Base-by-base conservation (phyloP, 1,140 invertebrate genomes). In the Ostrea edulis region DNA sequence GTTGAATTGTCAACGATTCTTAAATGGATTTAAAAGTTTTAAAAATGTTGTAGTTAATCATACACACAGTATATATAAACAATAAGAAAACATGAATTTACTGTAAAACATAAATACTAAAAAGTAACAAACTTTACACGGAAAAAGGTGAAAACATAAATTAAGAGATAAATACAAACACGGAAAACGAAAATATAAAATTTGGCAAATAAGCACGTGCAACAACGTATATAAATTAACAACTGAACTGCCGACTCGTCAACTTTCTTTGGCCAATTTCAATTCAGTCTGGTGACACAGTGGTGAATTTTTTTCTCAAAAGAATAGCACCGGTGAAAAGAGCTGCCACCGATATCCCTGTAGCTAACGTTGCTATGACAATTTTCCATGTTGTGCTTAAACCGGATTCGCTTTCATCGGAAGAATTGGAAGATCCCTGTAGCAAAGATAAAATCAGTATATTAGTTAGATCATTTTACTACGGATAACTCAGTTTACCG, bases 201-300 rank as follows among this genome's bases (percentile, higher is more conserved):
- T 62, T 62, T 62, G 55, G 14, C 55, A 17, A 62, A 20, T 44
- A 62, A 17, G 55, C 17, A 62, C 35, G 35, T 62, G 17, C 55
- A 62, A 62, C 17, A 62, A n/a, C n/a, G 14, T n/a, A 62, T 20
- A 62, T 7, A 4, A 1, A 20, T 62, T 62, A n/a, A 62, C 55
- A 62, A 62, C n/a, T 62, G 20, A 62, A 62, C n/a, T 17, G 55
- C 17, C 17, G 20, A 17, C 14, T 3, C 54, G 9, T 12, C 9
- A 17, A 8, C 14, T 55, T 54, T 58, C 20, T 55, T 58, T 17
- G 14, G 14, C 14, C 14, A 52, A n/a, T n/a, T 82, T 29, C 8
- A 12, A 52, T 58, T 85, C 53, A 85, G 2, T 85, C 54, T 25
- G 83, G 83, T 9, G 83, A 85, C 54, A 85, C 83, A 17, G 83